A percentile compares a stretch with the other conserved stretches of the same genome.
Evolutionary conservation across 2,797 vertebrate species (phyloP).

Genomic region (Labroides dimidiatus): DNA sequence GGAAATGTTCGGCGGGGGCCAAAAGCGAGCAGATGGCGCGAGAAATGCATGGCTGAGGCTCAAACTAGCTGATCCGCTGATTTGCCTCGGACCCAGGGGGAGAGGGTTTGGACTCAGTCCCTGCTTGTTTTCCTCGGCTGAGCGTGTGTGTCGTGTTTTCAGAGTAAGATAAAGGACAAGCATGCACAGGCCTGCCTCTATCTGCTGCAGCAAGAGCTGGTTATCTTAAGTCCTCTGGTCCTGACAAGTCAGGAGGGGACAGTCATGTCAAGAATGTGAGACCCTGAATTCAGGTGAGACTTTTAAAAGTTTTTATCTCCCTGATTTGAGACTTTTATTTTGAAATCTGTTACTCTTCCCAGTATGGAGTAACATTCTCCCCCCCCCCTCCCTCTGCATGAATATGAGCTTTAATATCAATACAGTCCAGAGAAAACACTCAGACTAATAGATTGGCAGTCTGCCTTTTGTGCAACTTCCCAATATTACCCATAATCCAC

Average conservation of each 20-base stretch:
- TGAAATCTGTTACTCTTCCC: slow-evolving; percentile 10
- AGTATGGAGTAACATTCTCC: slow-evolving; percentile 21
- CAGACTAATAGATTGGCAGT: slow-evolving; percentile 31
- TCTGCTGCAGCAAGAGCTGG: not conserved
- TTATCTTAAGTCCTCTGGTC: slow-evolving; percentile 13
- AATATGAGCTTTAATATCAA: slow-evolving; percentile 27
- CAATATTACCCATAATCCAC: slow-evolving; percentile 72
- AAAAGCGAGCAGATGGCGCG: slow-evolving; percentile 76
- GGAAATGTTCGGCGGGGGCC: slow-evolving; percentile 61
- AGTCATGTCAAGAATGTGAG: slow-evolving; percentile 5
- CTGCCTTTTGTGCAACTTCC: slow-evolving; percentile 52
- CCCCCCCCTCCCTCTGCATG: slow-evolving; percentile 10
- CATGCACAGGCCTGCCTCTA: slow-evolving; percentile 19
- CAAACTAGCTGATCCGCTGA: slow-evolving; percentile 59
- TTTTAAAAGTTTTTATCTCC: no score
- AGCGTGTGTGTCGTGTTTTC: slow-evolving; percentile 6
- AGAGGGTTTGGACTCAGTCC: slow-evolving; percentile 38
- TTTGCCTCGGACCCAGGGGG: slow-evolving; percentile 50
- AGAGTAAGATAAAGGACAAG: slow-evolving; percentile 10
- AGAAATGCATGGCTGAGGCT: slow-evolving; percentile 70
- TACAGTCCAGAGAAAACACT: slow-evolving; percentile 28
- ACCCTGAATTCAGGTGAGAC: not conserved
- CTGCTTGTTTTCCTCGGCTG: slow-evolving; percentile 23
- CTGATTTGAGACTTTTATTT: slow-evolving; percentile 25
- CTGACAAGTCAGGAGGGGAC: slow-evolving; percentile 26